A percentile compares a stretch with the other conserved stretches of the same genome.
Conservation (phyloP, 2,888 invertebrate species). For the Drosophila niveifrons region DNA sequence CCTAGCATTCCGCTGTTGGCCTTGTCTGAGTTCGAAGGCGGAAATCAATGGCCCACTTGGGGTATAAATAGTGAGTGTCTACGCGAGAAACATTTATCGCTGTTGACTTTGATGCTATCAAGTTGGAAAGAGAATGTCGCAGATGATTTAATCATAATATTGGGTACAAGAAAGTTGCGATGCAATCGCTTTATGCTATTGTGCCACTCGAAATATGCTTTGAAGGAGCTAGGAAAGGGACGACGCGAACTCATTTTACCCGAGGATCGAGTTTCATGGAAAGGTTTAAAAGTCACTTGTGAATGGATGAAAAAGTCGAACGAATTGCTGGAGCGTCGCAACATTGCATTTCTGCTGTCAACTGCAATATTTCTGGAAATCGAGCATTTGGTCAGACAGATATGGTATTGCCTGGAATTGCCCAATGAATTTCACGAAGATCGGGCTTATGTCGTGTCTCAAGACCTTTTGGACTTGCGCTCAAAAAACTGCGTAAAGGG, state of each 20-base stretch:
- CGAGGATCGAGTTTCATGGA: slow-evolving; percentile 14
- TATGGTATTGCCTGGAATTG: slow-evolving; percentile 42
- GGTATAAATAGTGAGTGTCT: background rate
- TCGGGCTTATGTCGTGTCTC: slow-evolving; percentile 36
- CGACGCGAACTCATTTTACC: slow-evolving; percentile 31
- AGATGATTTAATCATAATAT: slow-evolving; percentile 28
- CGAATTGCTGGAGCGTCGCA: slow-evolving; percentile 7
- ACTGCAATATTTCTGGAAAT: slow-evolving; percentile 36
- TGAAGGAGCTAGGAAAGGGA: background rate
- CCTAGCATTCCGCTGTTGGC: slow-evolving; percentile 21
- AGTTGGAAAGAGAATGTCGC: slow-evolving; percentile 22
- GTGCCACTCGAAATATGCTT: slow-evolving; percentile 23
- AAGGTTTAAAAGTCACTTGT: slow-evolving; percentile 21
- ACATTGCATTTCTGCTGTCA: slow-evolving; percentile 27
- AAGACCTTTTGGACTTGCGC: background rate
- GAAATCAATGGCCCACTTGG: slow-evolving; percentile 14
- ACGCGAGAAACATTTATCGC: slow-evolving; percentile 5
- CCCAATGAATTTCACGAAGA: slow-evolving; percentile 30
- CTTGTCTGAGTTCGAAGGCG: slow-evolving; percentile 27
- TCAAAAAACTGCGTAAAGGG: background rate
- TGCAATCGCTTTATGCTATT: slow-evolving; percentile 44
- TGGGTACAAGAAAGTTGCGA: slow-evolving; percentile 28
- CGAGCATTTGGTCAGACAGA: slow-evolving; percentile 13
- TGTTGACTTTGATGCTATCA: slow-evolving; percentile 12
- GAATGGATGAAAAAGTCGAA: slow-evolving; percentile 34